Evolutionary conservation across 2,113 vertebrate genomes (phyloP).

Genomic region (Podarcis cretensis): DNA sequence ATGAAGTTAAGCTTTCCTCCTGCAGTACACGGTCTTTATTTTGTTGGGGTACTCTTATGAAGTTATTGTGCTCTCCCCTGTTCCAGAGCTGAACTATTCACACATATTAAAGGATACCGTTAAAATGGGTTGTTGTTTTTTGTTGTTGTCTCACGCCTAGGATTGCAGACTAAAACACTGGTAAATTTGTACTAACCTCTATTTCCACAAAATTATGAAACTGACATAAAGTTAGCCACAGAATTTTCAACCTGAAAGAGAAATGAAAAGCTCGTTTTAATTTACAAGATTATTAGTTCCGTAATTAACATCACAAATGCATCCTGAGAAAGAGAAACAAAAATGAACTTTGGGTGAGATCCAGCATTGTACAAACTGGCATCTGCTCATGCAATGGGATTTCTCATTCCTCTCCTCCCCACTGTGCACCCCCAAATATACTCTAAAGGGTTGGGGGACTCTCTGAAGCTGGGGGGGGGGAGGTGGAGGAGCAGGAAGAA

Average conservation of each 20-base stretch:
- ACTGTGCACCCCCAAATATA: no score
- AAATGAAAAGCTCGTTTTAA: neutral
- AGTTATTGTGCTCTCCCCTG: neutral
- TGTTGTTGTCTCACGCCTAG: neutral
- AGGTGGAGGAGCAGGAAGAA: no score
- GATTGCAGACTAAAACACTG: neutral
- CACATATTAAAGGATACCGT: no score
- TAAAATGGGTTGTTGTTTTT: neutral
- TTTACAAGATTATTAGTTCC: neutral
- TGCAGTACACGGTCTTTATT: neutral
- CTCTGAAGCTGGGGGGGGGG: no score
- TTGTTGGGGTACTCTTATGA: neutral
- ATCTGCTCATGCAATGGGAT: no score
- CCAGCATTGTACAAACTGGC: no score
- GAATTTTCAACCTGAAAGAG: slow-evolving; percentile 87
- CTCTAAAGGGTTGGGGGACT: no score
- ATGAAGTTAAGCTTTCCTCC: neutral
- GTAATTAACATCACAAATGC: neutral
- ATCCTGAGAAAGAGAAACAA: neutral
- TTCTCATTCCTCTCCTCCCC: no score
- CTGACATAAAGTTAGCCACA: slow-evolving; percentile 97
- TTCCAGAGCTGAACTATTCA: neutral
- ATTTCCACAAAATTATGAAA: slow-evolving; percentile 93
- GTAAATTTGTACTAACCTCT: slow-evolving; percentile 81
- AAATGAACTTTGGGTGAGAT: no score